phyloP scores from a whole-genome alignment of 2,797 vertebrate species.

The Helarctos malayanus region DNA sequence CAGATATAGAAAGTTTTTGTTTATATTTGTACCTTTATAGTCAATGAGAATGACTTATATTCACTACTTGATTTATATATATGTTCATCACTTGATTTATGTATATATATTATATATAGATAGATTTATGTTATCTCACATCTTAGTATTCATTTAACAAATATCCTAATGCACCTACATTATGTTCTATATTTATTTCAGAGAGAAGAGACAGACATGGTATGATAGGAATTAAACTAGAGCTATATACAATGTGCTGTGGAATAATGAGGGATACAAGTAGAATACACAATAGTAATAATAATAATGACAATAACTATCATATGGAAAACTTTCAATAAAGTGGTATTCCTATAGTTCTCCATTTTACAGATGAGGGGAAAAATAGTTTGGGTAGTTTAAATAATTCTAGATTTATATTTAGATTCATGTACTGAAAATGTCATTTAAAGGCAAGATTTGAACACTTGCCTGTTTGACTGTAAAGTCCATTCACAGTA shows the following conservation, averaged over 20 bases:
- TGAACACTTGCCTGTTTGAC: background rate
- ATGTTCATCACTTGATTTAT: background rate
- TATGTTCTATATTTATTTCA: background rate
- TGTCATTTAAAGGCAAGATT: background rate
- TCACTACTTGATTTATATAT: background rate
- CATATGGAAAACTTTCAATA: background rate
- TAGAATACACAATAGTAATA: background rate
- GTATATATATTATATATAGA: background rate
- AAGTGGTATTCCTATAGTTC: background rate
- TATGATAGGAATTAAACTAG: background rate
- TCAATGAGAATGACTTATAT: background rate
- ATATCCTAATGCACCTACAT: background rate
- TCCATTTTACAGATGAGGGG: background rate
- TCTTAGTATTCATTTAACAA: background rate
- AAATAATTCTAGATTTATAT: conserved; percentile 34
- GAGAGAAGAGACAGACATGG: background rate
- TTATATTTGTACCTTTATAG: background rate
- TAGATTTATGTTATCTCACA: background rate
- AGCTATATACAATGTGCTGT: background rate
- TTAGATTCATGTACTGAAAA: background rate
- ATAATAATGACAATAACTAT: background rate
- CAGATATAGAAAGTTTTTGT: background rate
- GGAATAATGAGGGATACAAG: background rate
- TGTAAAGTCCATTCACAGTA: background rate
- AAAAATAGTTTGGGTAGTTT: background rate